Evolutionary conservation across 1,140 invertebrate species (phyloP), one percentile per base, ranked within the genome.

Genomic region (Cheumatopsyche charites): DNA sequence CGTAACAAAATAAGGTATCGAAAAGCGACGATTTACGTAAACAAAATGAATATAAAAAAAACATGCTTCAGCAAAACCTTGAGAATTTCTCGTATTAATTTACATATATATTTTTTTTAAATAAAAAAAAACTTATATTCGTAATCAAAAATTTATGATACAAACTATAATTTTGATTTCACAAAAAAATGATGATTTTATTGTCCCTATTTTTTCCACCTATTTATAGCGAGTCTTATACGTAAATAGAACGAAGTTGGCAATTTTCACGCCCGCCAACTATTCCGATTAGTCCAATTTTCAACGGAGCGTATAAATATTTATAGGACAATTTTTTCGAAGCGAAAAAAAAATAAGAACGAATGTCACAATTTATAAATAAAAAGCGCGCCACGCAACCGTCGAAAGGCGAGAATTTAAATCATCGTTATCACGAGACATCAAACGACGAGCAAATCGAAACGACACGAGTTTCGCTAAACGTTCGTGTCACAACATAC

Each of bases 261-360:
- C 55, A 25, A 23, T 58, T 58, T 58, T 58, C 55, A 26, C 55
- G 23, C 55, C 12, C 2, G 55, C 55, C 55, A 58, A 58, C 19
- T 25, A 26, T 58, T 58, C 13, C 55, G 19, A 58, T 58, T 58
- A 58, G 55, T 58, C 19, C 55, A 58, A 58, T 58, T 58, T 58
- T 58, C 55, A 58, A 3, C 23, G 1, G 55, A 58, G 55, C 55
- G 55, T 58, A 23, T 13, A 58, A 58, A 58, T 58, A 58, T 58
- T 58, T 58, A 25, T 25, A 58, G 55, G 19, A 19, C 21, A 19
- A 58, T 25, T 11, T 58, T 47, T 47, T n/a, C 41, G 41, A 5
- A 42, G 5, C 12, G 12, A 42, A 42, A 42, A 42, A 42, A 47
- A 47, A 47, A 47, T 7, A 13, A 12, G 43, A 15, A 47, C 43